phyloP scores from a whole-genome alignment of 2,797 vertebrate species.

The Xiphorhynchus erythropygius region DNA sequence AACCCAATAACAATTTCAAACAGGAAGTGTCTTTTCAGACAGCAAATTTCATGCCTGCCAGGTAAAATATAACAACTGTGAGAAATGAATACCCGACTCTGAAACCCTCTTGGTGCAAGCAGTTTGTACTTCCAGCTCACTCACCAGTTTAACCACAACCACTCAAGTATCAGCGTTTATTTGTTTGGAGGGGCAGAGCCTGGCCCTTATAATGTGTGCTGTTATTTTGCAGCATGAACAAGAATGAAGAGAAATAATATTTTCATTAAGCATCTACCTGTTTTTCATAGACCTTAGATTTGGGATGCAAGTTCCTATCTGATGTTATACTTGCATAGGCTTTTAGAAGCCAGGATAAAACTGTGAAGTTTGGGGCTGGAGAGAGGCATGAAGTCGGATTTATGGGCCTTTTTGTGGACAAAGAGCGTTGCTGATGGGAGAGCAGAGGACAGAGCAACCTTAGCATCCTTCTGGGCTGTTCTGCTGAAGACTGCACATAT shows the following conservation, averaged over 20 bases:
- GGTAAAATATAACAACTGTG: not conserved
- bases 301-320: not conserved
- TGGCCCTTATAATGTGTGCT: not conserved
- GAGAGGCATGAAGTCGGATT: not conserved
- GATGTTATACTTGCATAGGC: not conserved
- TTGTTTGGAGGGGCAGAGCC: not conserved
- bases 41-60: not conserved
- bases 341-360: not conserved
- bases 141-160: slow-evolving; percentile 3
- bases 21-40: not conserved
- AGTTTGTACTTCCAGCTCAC: not conserved
- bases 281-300: not conserved
- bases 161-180: accelerated
- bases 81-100: not conserved
- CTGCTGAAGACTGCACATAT: not conserved
- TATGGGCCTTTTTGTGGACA: not conserved
- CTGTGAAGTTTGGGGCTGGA: not conserved
- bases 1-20: not conserved
- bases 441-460: not conserved
- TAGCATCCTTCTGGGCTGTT: not conserved
- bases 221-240: not conserved
- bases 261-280: not conserved
- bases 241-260: not conserved
- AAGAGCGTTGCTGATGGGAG: not conserved
- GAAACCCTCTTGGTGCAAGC: not conserved